phyloP scores from a whole-genome alignment of 2,888 invertebrate species.

The Arge pagana region DNA sequence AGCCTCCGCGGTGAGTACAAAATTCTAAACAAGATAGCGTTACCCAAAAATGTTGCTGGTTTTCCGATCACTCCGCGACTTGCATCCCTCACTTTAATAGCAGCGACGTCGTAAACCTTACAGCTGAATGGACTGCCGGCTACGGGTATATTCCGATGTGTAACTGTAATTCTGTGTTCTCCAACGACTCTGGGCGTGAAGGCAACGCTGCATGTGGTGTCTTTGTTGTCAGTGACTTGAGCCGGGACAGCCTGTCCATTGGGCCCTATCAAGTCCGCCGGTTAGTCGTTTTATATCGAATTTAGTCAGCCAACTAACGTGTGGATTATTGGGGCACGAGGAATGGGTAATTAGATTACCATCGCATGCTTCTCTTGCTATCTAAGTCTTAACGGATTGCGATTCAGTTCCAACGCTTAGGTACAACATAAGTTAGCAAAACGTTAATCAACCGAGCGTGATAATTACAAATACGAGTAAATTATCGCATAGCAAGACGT shows the following conservation, averaged over 20 bases:
- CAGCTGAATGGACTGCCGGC: slow-evolving; percentile 93
- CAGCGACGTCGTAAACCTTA: slow-evolving; percentile 92
- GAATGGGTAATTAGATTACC: slow-evolving; percentile 17
- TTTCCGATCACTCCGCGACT: slow-evolving; percentile 86
- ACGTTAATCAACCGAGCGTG: too few species aligned
- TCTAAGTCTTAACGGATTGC: too few species aligned
- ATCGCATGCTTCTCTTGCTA: slow-evolving; percentile 15
- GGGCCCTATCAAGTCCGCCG: slow-evolving; percentile 73
- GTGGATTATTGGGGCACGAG: slow-evolving; percentile 33
- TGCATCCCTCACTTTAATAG: slow-evolving; percentile 92
- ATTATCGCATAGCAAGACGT: too few species aligned
- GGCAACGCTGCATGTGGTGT: slow-evolving; percentile 84
- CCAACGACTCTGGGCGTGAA: slow-evolving; percentile 91
- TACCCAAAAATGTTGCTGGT: slow-evolving; percentile 88
- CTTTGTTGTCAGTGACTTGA: slow-evolving; percentile 82
- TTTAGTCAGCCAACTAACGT: slow-evolving; percentile 44
- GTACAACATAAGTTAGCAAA: too few species aligned
- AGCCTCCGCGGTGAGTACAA: not conserved
- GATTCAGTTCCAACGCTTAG: too few species aligned
- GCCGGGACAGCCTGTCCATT: slow-evolving; percentile 89
- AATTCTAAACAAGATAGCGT: slow-evolving; percentile 31
- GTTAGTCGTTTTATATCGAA: slow-evolving; percentile 53
- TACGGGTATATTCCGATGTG: slow-evolving; percentile 79
- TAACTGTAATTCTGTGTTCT: slow-evolving; percentile 87
- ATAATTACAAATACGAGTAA: too few species aligned